phyloP scores from a whole-genome alignment of 2,888 invertebrate species.

The Teinopalpus imperialis region DNA sequence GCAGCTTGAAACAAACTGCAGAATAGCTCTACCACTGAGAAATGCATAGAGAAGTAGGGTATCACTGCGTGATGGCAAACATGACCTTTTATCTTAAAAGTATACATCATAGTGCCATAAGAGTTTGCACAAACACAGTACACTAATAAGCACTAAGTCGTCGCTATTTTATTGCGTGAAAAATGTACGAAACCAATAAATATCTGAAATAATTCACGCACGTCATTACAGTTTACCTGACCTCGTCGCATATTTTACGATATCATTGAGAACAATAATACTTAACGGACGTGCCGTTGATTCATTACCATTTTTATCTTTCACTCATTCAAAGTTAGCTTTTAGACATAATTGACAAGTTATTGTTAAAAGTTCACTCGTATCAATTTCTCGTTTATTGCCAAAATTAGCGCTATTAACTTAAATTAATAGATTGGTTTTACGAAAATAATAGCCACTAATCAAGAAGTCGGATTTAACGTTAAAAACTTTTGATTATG shows the following conservation, averaged over 20 bases:
- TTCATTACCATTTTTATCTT: slow-evolving; percentile 21
- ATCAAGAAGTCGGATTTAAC: neutral
- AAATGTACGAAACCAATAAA: no score
- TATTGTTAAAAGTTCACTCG: neutral
- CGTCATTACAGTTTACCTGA: slow-evolving; percentile 10
- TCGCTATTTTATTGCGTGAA: no score
- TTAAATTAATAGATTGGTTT: slow-evolving; percentile 11
- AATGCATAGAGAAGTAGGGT: no score
- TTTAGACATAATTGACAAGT: slow-evolving; percentile 8
- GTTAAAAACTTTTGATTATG: slow-evolving; percentile 11
- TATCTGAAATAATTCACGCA: neutral
- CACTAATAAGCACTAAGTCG: no score
- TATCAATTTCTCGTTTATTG: slow-evolving; percentile 12
- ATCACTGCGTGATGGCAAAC: no score
- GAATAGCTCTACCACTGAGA: no score
- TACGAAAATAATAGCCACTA: slow-evolving; percentile 4
- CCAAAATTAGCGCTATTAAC: slow-evolving; percentile 15
- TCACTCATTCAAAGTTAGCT: slow-evolving; percentile 2
- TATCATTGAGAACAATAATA: slow-evolving; percentile 27
- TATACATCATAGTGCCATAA: no score
- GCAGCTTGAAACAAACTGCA: no score
- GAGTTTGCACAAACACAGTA: no score
- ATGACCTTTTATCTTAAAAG: no score
- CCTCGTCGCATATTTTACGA: slow-evolving; percentile 25
- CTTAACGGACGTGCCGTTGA: slow-evolving; percentile 16